phyloP scores from a whole-genome alignment of 2,888 invertebrate genomes.

The Zaprionus bogoriensis region DNA sequence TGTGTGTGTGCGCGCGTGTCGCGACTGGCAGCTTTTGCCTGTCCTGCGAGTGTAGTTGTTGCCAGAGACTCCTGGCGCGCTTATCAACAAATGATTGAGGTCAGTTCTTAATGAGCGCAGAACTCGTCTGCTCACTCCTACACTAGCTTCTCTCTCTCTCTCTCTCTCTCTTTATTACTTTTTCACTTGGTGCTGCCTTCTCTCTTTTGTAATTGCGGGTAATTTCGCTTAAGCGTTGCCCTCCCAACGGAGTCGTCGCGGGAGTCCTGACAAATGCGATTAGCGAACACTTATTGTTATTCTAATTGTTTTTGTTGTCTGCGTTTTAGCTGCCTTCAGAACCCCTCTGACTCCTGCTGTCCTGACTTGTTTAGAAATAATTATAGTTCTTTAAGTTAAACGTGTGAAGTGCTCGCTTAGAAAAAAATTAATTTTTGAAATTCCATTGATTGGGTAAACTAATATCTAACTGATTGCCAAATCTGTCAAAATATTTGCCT shows the following conservation, averaged over 20 bases:
- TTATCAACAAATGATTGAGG: slow-evolving; percentile 74
- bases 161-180: slow-evolving; percentile 6
- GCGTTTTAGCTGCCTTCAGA: not conserved
- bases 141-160: not conserved
- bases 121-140: not conserved
- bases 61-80: slow-evolving; percentile 36
- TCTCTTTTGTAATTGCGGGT: slow-evolving; percentile 56
- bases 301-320: slow-evolving; percentile 26
- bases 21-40: slow-evolving; percentile 39
- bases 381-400: not conserved
- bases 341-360: not conserved
- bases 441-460: not conserved
- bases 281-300: slow-evolving; percentile 44
- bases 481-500: not conserved
- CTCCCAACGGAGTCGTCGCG: slow-evolving; percentile 3
- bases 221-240: slow-evolving; percentile 61
- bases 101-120: slow-evolving; percentile 44
- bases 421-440: not conserved
- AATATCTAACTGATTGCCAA: not conserved
- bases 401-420: not conserved
- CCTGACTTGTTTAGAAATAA: not conserved
- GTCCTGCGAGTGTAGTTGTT: slow-evolving; percentile 26
- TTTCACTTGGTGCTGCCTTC: slow-evolving; percentile 1
- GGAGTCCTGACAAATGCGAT: slow-evolving; percentile 60
- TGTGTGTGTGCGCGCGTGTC: not conserved